phyloP scores from a whole-genome alignment of 2,797 vertebrate species.

The Prionace glauca region DNA sequence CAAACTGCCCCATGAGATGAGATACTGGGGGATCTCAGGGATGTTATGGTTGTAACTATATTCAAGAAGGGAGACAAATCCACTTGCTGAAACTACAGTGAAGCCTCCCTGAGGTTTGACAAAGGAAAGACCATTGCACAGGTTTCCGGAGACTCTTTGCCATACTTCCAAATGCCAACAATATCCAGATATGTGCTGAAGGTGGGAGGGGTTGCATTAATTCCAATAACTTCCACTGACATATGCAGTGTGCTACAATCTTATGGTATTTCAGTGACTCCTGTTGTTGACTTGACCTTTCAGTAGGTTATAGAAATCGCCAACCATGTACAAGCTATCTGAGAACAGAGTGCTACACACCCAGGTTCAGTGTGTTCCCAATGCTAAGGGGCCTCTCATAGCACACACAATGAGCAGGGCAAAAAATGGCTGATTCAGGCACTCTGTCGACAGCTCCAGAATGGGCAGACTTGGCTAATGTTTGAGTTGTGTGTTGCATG shows the following conservation, averaged over 20 bases:
- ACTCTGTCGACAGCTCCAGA: neutral
- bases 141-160: neutral
- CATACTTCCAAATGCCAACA: neutral
- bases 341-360: neutral
- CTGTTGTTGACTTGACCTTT: neutral
- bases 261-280: neutral
- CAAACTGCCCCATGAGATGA: too few relatives aligned
- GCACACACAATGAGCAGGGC: neutral
- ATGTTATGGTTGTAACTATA: too few relatives aligned
- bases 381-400: neutral
- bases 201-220: neutral
- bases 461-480: neutral
- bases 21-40: too few relatives aligned
- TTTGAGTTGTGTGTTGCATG: neutral
- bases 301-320: neutral
- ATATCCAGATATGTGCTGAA: neutral
- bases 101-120: too few relatives aligned
- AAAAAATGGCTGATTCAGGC: neutral
- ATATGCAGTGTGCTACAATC: neutral
- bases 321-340: neutral
- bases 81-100: too few relatives aligned
- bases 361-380: neutral
- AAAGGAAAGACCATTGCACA: too few relatives aligned
- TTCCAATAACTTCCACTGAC: neutral
- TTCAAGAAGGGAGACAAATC: too few relatives aligned